These are phyloP conservation scores for Macrochelys suwanniensis DNA, from an alignment of 2,797 vertebrate species.

Conservation along the genomic window DNA sequence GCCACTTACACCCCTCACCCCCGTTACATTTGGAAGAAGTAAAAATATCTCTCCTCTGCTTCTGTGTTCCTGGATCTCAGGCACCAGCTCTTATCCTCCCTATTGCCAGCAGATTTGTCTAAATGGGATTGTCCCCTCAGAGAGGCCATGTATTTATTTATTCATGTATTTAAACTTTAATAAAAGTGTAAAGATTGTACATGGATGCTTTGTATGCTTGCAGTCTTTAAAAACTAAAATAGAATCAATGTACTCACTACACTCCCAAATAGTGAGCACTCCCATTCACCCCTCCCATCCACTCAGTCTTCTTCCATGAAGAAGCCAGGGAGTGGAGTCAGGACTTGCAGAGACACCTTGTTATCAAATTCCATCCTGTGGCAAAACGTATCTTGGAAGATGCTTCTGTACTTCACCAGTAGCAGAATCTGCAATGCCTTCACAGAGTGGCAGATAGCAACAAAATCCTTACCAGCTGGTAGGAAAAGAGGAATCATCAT, in stretches of 20 bases:
- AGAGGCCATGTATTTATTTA: not conserved
- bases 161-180: no score
- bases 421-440: not conserved
- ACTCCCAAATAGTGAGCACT: not conserved
- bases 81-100: not conserved
- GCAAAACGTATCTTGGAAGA: no score
- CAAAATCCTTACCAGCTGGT: not conserved
- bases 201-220: not conserved
- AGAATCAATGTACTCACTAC: not conserved
- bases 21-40: not conserved
- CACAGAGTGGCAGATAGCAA: not conserved
- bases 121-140: not conserved
- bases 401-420: no score
- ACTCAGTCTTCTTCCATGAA: not conserved
- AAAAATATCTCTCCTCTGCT: not conserved
- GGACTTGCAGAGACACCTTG: not conserved
- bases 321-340: not conserved
- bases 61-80: not conserved
- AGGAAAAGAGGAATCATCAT: not conserved
- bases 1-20: not conserved
- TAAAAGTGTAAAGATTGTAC: not conserved
- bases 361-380: not conserved
- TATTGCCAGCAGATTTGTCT: not conserved
- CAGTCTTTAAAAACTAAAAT: not conserved
- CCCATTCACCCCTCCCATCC: not conserved